Percentiles rank a stretch among this genome's conserved stretches.
Evolutionary conservation across 2,888 invertebrate genomes (phyloP).

Genomic region (Aleiodes testaceus): DNA sequence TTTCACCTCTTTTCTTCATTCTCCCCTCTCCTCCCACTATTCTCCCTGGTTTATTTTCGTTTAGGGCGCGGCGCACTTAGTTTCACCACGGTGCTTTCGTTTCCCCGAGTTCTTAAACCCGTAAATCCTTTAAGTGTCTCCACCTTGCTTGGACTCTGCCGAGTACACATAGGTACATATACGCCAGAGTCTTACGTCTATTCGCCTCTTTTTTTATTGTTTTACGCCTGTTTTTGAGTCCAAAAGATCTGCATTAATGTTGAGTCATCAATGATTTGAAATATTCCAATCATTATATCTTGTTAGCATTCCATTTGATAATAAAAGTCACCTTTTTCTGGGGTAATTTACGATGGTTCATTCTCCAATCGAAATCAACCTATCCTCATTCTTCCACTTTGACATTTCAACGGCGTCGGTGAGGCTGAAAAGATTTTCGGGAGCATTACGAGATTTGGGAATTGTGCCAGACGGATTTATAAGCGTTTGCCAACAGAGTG

Average conservation of each 20-base stretch:
- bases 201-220: no score
- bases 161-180: conserved; percentile 19
- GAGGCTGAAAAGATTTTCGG: conserved; percentile 33
- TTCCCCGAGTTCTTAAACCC: conserved; percentile 63
- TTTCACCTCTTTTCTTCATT: conserved; percentile 12
- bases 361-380: conserved; percentile 9
- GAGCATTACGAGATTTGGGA: conserved; percentile 39
- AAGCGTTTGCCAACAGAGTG: conserved; percentile 44
- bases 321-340: not conserved
- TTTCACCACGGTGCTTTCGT: conserved; percentile 43
- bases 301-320: no score
- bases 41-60: conserved; percentile 33
- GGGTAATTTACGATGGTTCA: conserved; percentile 10
- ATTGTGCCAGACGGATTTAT: conserved; percentile 43
- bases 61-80: conserved; percentile 45
- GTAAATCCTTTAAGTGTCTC: conserved; percentile 72
- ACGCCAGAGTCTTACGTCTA: not conserved
- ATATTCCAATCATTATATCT: no score
- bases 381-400: conserved; percentile 18
- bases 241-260: no score
- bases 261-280: no score
- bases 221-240: not conserved
- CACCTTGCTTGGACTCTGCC: conserved; percentile 47
- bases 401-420: conserved; percentile 32
- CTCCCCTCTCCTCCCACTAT: not conserved